These are phyloP conservation scores for Knipowitschia caucasica DNA, from an alignment of 2,797 vertebrate genomes.

Conservation along the genomic window DNA sequence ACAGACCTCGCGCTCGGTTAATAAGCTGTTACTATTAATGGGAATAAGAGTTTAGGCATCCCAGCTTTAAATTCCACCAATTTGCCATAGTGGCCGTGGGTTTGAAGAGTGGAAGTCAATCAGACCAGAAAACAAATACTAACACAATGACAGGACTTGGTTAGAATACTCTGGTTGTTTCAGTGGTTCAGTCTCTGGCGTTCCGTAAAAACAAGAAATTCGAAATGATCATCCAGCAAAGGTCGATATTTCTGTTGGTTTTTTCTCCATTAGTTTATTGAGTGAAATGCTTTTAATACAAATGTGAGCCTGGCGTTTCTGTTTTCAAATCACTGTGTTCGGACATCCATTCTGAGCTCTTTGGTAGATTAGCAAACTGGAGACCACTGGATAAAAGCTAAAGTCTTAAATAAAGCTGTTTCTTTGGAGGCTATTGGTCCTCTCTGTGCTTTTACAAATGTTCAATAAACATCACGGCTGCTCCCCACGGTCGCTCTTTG, in stretches of 20 bases:
- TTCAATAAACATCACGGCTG: conserved; percentile 13
- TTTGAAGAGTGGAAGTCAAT: too few relatives aligned
- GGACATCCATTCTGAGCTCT: conserved; percentile 23
- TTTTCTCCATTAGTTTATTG: conserved; percentile 23
- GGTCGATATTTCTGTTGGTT: not conserved
- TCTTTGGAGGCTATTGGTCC: conserved; percentile 15
- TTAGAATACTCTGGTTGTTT: too few relatives aligned
- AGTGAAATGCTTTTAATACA: conserved; percentile 38
- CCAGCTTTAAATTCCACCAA: too few relatives aligned
- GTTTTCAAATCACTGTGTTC: conserved; percentile 24
- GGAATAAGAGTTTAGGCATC: too few relatives aligned
- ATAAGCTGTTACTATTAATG: too few relatives aligned
- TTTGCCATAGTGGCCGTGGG: too few relatives aligned
- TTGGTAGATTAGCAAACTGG: conserved; percentile 26
- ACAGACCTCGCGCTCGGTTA: too few relatives aligned
- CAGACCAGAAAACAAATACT: too few relatives aligned
- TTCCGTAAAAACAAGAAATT: not conserved
- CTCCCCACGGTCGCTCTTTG: conserved; percentile 22
- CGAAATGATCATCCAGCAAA: conserved; percentile 13
- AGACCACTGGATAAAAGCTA: conserved; percentile 26
- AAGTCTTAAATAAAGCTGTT: conserved; percentile 31
- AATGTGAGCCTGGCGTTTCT: conserved; percentile 28
- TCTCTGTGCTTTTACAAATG: conserved; percentile 25
- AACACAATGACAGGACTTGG: too few relatives aligned
- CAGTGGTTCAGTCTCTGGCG: too few relatives aligned